phyloP scores from a whole-genome alignment of 2,888 invertebrate genomes.

The Drosophila picticornis region DNA sequence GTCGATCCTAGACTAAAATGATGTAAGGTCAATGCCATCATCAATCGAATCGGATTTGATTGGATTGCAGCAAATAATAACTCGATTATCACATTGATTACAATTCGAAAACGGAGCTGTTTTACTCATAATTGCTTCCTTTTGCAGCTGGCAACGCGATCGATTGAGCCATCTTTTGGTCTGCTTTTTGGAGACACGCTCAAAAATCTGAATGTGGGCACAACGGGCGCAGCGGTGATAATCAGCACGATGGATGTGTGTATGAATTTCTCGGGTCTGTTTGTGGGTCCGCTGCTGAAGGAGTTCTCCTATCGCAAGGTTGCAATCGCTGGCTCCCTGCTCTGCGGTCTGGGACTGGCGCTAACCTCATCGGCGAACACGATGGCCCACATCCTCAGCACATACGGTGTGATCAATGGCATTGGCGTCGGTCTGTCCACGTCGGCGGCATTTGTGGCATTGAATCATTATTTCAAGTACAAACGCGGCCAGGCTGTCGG shows the following conservation, averaged over 20 bases:
- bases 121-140: not conserved
- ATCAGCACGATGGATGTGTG: conserved; percentile 91
- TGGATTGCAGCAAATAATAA: not conserved
- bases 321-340: conserved; percentile 88
- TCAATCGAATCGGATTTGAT: not conserved
- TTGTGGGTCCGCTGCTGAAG: conserved; percentile 91
- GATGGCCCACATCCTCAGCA: conserved; percentile 90
- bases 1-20: not conserved
- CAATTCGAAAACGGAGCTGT: not conserved
- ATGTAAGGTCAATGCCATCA: not conserved
- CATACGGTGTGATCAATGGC: conserved; percentile 91
- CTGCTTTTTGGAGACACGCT: conserved; percentile 91
- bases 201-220: conserved; percentile 89
- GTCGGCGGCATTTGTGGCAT: conserved; percentile 91
- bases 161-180: conserved; percentile 93
- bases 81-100: not conserved
- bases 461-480: conserved; percentile 91
- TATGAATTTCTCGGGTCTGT: conserved; percentile 92
- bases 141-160: conserved; percentile 90
- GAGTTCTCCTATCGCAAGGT: conserved; percentile 91
- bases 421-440: conserved; percentile 92
- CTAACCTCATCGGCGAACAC: conserved; percentile 89
- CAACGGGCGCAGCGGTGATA: conserved; percentile 91
- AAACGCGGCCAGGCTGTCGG: conserved; percentile 93
- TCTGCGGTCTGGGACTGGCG: conserved; percentile 89